Conservation (phyloP, 2,113 vertebrate species). For the Chaetura pelagica region DNA sequence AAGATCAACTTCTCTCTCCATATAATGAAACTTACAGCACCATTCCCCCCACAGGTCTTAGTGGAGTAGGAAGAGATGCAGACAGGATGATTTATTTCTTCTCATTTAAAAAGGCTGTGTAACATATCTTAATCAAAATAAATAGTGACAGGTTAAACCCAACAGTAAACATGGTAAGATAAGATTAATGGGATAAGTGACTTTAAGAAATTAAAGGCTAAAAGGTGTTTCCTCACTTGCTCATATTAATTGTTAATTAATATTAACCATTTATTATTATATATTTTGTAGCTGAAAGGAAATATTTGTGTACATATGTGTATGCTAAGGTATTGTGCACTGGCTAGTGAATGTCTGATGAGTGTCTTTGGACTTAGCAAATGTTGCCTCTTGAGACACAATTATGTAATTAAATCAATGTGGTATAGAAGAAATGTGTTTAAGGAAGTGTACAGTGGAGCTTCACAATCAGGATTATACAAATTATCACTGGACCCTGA, state of each 20-base stretch:
- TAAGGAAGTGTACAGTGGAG: not conserved
- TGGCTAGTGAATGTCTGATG: not conserved
- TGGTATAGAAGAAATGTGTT: not conserved
- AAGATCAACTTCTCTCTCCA: not conserved
- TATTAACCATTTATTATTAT: not conserved
- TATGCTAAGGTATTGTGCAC: not conserved
- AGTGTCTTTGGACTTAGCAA: not conserved
- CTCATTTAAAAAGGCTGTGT: not conserved
- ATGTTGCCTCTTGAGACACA: not conserved
- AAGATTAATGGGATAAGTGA: not conserved
- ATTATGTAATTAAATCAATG: not conserved
- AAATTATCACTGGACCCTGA: not conserved
- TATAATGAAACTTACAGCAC: not conserved
- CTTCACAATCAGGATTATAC: not conserved
- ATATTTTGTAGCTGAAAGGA: not conserved
- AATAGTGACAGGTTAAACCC: not conserved
- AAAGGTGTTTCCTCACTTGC: not conserved
- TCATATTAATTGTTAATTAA: not conserved
- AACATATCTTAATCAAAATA: conserved; percentile 23
- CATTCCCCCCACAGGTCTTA: not conserved
- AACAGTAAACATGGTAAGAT: not conserved
- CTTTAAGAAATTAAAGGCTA: not conserved
- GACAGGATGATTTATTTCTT: conserved; percentile 33
- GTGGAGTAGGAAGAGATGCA: not conserved
- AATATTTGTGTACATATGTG: not conserved